Conservation (phyloP, 2,113 vertebrate genomes). For the Bucco capensis region DNA sequence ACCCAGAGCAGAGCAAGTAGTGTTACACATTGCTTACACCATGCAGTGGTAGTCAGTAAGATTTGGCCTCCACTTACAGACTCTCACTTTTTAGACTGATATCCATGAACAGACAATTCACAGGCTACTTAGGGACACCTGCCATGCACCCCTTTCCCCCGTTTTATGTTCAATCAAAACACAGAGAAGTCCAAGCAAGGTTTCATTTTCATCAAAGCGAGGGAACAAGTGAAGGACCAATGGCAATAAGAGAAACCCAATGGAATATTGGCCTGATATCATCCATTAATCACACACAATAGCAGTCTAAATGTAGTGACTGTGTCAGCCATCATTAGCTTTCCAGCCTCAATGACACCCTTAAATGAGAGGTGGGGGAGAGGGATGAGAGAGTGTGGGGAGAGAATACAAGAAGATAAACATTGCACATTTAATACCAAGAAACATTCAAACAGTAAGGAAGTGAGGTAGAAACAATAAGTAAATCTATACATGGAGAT, state of each 20-base stretch:
- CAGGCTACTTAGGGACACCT: not conserved
- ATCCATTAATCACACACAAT: not conserved
- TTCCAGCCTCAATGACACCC: not conserved
- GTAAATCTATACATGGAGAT: not conserved
- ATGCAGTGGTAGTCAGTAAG: not conserved
- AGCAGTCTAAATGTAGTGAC: not conserved
- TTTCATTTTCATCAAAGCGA: not conserved
- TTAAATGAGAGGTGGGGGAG: not conserved
- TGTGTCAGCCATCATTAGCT: not conserved
- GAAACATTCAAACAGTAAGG: not conserved
- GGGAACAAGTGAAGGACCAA: not conserved
- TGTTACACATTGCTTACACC: not conserved
- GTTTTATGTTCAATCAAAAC: not conserved
- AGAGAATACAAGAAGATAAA: not conserved
- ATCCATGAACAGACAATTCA: not conserved
- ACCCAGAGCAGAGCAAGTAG: not conserved
- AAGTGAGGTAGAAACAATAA: not conserved
- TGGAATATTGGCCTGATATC: not conserved
- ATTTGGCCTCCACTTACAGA: not conserved
- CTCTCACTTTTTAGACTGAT: not conserved
- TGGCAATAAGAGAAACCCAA: not conserved
- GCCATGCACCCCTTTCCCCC: not conserved
- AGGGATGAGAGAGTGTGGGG: accelerated
- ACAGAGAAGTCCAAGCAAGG: not conserved
- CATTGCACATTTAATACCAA: not conserved